Base-by-base conservation (phyloP, 2,113 vertebrate species). In the Ochotona curzoniae region DNA sequence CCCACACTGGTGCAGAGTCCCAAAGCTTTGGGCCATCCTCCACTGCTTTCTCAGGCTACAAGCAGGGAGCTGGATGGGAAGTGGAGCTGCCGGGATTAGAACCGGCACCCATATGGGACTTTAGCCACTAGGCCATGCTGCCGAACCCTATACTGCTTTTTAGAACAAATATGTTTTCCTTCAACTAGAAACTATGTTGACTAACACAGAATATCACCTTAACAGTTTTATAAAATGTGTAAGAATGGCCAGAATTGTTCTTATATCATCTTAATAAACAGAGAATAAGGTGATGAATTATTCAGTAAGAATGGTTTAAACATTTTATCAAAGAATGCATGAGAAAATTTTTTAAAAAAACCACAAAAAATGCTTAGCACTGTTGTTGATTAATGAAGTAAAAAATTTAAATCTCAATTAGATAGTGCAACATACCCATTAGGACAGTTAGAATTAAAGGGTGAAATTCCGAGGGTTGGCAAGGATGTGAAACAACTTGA, bases 151-250 rank as follows among this genome's bases (percentile, higher is more conserved):
- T 35, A 12, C 11, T 76, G 25, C 64, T 81, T 61, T 64, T 57
- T 6, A n/a, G 23, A 54, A 89, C 14, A 87, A 4, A 26, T 25
- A 64, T 30, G 15, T 67, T 87, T 89, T 75, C 60, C 26, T 88
- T 87, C 63, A 35, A 67, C 4, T 86, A 51, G 35, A 51, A 87
- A 75, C 28, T 87, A 47, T 35, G 3, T 75, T 91, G 83, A 83
- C 94, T 47, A 91, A 49, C n/a, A 95, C 88, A 10, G 57, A 78
- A 70, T 74, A 17, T 11, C 47, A n/a, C 66, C 87, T 87, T 49
- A 91, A 87, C 15, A 82, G 84, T 73, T 57, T 67, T 47, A 35
- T 74, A 69, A 84, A 94, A 74, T 44, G 8, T 38, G 4, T 2
- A 18, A 13, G 14, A 32, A 73, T 74, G 21, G 30, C 87, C 47